Conservation (phyloP, 2,113 vertebrate species). For the Clarias macrocephalus region DNA sequence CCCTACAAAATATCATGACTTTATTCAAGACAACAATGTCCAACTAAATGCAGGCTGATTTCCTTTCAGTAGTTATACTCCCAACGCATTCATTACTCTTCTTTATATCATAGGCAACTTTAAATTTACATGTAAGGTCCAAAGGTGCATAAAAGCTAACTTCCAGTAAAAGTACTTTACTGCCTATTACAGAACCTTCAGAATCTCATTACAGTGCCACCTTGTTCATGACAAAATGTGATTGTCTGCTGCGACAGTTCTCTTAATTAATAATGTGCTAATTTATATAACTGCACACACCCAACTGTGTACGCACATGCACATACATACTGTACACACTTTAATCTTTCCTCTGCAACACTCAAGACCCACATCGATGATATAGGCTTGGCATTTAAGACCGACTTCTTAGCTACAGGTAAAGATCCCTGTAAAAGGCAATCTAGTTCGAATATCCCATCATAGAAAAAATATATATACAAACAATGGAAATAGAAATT, state of each 20-base stretch:
- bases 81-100: constrained; percentile 7
- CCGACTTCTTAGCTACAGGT: constrained; percentile 28
- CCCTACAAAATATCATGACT: constrained; percentile 14
- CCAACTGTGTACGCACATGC: constrained; percentile 13
- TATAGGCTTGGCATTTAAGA: constrained; percentile 39
- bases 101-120: constrained; percentile 5
- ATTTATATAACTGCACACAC: constrained; percentile 16
- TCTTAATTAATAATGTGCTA: constrained; percentile 37
- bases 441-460: constrained; percentile 35
- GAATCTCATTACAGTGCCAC: constrained; percentile 3
- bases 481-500: constrained; percentile 32
- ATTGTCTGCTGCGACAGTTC: constrained; percentile 62
- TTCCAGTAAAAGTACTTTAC: constrained; percentile 1
- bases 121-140: constrained; percentile 19
- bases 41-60: constrained; percentile 15
- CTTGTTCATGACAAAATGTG: constrained; percentile 64
- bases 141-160: constrained; percentile 33
- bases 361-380: constrained; percentile 23
- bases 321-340: constrained; percentile 42
- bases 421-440: constrained; percentile 44
- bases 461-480: constrained; percentile 51
- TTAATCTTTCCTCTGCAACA: constrained; percentile 48
- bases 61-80: constrained; percentile 40
- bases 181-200: constrained; percentile 23
- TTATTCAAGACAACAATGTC: not conserved